Percentiles rank a stretch among this genome's conserved stretches.
phyloP scores from a whole-genome alignment of 2,113 vertebrate genomes.

The Chamaetylas fuelleborni region DNA sequence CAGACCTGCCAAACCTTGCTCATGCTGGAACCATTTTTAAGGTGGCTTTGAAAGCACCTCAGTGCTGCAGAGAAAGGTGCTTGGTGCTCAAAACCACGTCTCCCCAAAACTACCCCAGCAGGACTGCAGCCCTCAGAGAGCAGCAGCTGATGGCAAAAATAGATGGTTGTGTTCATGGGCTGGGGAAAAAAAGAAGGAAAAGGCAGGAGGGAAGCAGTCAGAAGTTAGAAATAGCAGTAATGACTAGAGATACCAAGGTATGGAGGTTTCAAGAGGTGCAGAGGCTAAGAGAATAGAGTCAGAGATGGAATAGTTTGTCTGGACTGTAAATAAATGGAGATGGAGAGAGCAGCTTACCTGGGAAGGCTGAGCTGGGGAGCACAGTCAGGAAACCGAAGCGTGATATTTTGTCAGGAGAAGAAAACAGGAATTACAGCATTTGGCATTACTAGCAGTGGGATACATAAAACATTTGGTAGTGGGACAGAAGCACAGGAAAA shows the following conservation, averaged over 20 bases:
- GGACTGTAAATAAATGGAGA: background rate
- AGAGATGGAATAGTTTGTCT: background rate
- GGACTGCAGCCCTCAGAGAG: background rate
- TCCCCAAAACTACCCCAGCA: background rate
- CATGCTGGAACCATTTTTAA: constrained; percentile 11
- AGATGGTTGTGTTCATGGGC: background rate
- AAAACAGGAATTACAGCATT: background rate
- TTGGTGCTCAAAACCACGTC: background rate
- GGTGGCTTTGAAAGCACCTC: constrained; percentile 25
- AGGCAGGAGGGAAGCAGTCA: background rate
- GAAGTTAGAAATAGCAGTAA: background rate
- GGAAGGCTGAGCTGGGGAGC: background rate
- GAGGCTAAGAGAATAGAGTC: background rate
- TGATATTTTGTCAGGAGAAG: background rate
- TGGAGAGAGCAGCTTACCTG: background rate
- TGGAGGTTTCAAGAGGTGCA: background rate
- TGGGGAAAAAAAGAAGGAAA: background rate
- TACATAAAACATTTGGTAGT: background rate
- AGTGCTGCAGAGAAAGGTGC: background rate
- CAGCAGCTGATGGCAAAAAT: background rate
- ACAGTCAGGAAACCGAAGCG: background rate
- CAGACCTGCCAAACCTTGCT: constrained; percentile 56
- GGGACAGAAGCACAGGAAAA: background rate
- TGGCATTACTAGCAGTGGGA: background rate
- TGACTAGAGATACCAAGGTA: background rate